Evolutionary conservation across 2,113 vertebrate species (phyloP).

Genomic region (Leptosomus discolor): DNA sequence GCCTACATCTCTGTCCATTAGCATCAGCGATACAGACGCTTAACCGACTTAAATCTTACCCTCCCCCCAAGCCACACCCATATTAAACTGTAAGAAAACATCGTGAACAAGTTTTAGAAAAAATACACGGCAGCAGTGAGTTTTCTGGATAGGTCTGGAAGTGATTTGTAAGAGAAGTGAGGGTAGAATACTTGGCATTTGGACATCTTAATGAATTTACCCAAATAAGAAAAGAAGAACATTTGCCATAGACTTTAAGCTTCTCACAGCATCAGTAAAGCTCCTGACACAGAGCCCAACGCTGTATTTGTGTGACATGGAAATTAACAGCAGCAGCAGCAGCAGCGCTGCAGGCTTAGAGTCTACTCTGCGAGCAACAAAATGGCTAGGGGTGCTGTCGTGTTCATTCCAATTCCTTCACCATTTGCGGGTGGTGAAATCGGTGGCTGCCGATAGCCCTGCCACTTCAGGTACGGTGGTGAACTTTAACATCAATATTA

Average conservation of each 20-base stretch:
- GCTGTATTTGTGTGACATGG: constrained; percentile 46
- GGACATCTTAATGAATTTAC: background rate
- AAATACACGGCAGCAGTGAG: background rate
- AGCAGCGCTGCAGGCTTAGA: constrained; percentile 25
- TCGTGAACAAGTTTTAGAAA: background rate
- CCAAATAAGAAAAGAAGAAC: constrained; percentile 18
- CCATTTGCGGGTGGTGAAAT: background rate
- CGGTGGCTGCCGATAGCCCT: background rate
- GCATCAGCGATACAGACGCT: background rate
- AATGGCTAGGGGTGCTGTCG: constrained; percentile 48
- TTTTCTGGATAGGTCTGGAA: constrained; percentile 3
- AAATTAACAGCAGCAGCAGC: constrained; percentile 65
- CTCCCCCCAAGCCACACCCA: background rate
- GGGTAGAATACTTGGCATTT: background rate
- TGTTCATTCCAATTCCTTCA: background rate
- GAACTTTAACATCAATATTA: background rate
- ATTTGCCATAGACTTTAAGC: constrained; percentile 23
- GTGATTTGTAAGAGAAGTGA: background rate
- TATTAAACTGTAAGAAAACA: background rate
- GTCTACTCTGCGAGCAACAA: constrained; percentile 29
- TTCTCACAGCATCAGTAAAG: constrained; percentile 40
- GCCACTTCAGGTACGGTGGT: background rate
- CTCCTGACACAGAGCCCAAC: constrained; percentile 33
- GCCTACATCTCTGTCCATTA: background rate
- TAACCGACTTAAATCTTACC: background rate